Evolutionary conservation across 1,140 invertebrate species (phyloP).

Genomic region (Ctenoplectra terminalis): DNA sequence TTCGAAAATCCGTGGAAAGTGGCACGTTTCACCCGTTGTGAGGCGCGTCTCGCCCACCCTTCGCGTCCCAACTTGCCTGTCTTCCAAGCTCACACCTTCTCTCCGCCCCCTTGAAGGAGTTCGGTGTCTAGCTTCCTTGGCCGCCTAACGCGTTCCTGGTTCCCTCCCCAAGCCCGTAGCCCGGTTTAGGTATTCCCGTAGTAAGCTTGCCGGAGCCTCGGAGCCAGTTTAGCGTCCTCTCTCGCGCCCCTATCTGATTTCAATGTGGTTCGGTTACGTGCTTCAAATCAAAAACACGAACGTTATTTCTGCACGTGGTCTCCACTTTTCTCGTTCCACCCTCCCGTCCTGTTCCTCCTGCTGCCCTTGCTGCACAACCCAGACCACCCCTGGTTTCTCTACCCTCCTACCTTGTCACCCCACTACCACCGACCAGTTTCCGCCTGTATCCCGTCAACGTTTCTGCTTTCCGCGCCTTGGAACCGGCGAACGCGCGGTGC

Average conservation of each 20-base stretch:
- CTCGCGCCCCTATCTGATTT: constrained; percentile 77
- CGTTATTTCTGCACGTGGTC: constrained; percentile 74
- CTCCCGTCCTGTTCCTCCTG: neutral
- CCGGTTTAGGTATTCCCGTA: constrained; percentile 73
- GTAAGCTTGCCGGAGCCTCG: constrained; percentile 66
- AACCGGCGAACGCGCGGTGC: constrained; percentile 18
- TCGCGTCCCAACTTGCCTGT: constrained; percentile 25
- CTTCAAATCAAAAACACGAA: constrained; percentile 79
- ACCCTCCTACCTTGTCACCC: constrained; percentile 4
- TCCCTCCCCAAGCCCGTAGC: constrained; percentile 21
- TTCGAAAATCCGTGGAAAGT: constrained; percentile 71
- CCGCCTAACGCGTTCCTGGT: constrained; percentile 31
- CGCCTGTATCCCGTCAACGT: constrained; percentile 33
- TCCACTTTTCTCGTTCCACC: constrained; percentile 66
- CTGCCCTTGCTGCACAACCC: neutral
- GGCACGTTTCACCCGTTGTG: constrained; percentile 70
- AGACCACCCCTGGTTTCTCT: neutral
- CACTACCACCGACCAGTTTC: constrained; percentile 3
- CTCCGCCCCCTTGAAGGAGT: neutral
- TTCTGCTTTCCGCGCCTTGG: constrained; percentile 47
- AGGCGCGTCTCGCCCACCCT: constrained; percentile 39
- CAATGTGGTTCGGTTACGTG: constrained; percentile 80
- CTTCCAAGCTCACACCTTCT: constrained; percentile 21
- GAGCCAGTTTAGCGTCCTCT: constrained; percentile 76
- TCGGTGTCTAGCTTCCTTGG: constrained; percentile 20